Percentiles rank a stretch among this genome's conserved stretches.
Conservation (phyloP, 2,797 vertebrate species). For the Heliangelus exortis region DNA sequence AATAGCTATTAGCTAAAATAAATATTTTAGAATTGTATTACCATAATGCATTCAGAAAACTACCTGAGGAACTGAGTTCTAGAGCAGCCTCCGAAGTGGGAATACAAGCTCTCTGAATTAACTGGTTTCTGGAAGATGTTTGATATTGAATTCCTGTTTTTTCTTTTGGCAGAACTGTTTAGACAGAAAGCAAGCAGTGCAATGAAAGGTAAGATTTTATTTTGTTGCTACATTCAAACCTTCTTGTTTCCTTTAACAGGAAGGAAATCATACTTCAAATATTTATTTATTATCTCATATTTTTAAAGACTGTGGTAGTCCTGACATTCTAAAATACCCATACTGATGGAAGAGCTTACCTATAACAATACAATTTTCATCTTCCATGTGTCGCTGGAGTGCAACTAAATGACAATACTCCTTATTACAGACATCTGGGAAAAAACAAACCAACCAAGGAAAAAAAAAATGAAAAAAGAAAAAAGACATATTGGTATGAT, state of each 20-base stretch:
- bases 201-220: neutral
- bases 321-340: neutral
- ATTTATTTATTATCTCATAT: neutral
- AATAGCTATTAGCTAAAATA: slow-evolving; percentile 40
- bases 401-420: neutral
- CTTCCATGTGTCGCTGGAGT: rapidly evolving
- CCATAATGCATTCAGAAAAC: neutral
- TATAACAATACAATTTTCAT: neutral
- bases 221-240: neutral
- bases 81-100: neutral
- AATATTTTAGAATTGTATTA: slow-evolving; percentile 35
- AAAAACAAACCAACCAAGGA: no score
- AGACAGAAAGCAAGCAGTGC: neutral
- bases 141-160: neutral
- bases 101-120: neutral
- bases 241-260: neutral
- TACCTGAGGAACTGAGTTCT: neutral
- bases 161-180: neutral
- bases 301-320: neutral
- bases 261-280: neutral
- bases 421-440: neutral
- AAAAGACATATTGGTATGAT: neutral
- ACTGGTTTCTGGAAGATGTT: neutral
- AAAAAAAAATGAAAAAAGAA: neutral
- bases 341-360: neutral